Conservation (phyloP, 2,113 vertebrate genomes). For the Pteruthius melanotis region DNA sequence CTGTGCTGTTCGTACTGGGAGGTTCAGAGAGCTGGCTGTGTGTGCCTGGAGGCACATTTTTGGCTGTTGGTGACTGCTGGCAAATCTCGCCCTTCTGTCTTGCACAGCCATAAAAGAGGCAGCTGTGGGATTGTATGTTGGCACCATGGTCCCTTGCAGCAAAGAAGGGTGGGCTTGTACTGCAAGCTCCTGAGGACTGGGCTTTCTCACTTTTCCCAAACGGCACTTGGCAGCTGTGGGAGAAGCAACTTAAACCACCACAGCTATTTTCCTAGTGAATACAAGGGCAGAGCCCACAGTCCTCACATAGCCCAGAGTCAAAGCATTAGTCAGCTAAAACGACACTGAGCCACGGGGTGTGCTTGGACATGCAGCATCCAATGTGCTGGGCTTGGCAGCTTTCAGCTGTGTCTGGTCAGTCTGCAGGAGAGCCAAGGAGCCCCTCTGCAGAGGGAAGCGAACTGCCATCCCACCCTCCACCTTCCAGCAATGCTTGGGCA, state of each 20-base stretch:
- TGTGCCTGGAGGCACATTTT: not conserved
- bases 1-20: not conserved
- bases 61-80: not conserved
- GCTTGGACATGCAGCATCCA: accelerated
- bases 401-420: accelerated
- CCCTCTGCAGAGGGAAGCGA: not conserved
- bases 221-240: not conserved
- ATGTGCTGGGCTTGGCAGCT: not conserved
- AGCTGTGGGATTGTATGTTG: not conserved
- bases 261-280: not conserved
- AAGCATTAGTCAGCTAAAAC: not conserved
- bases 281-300: not conserved
- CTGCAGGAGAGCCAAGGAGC: not conserved
- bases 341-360: not conserved
- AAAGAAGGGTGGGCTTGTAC: not conserved
- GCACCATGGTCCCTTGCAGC: not conserved
- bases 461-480: not conserved
- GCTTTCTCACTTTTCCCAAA: not conserved
- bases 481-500: not conserved
- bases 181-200: not conserved
- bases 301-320: not conserved
- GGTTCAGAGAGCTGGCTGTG: not conserved
- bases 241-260: not conserved
- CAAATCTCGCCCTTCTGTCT: not conserved
- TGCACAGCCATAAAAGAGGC: not conserved